Base-by-base conservation (phyloP, 1,140 invertebrate species). In the Drosophila repletoides region DNA sequence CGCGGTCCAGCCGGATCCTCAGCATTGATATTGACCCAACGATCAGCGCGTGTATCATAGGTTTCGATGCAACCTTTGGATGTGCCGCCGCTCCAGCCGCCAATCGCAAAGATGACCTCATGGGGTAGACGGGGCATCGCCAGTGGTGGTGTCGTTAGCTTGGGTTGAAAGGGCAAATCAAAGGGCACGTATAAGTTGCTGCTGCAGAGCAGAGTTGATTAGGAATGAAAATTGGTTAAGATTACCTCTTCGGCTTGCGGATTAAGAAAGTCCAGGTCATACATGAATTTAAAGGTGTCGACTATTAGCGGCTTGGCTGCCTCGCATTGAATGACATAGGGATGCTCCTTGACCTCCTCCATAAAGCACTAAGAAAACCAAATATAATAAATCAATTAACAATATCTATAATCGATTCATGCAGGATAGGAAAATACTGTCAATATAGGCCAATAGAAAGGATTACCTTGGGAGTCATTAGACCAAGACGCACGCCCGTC, bases 41-140 rank as follows among this genome's bases (percentile, higher is more conserved):
- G 90, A 86, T 94, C 93, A 14, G 93, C 93, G 75, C 93, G 92
- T 1, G 92, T 93, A 55, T 96, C 95, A 88, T 95, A 96, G 0
- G 94, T 95, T 87, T 96, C 95, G 31, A 96, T 93, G 74, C 94
- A 94, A 61, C 93, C 94, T 10, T 95, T 95, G 0, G 95, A 95
- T 3, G 93, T 94, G 7, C 95, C 95, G 5, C 94, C 94, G 76
- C 94, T 95, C 96, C 96, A 97, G 1, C 96, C 96, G 3, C 95
- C 95, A 52, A 96, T 93, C 0, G 94, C 93, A 75, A 95, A 95
- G 1, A 95, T 89, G 3, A 94, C 91, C 88, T 95, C 94, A 66
- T 94, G 92, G 0, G 95, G 95, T 7, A 95, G 91, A 45, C 95
- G 87, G 0, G 94, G 94, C 45, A 94, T 90, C 1, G 93, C 91